Conservation (phyloP, 2,797 vertebrate genomes). For the Falco rusticolus region DNA sequence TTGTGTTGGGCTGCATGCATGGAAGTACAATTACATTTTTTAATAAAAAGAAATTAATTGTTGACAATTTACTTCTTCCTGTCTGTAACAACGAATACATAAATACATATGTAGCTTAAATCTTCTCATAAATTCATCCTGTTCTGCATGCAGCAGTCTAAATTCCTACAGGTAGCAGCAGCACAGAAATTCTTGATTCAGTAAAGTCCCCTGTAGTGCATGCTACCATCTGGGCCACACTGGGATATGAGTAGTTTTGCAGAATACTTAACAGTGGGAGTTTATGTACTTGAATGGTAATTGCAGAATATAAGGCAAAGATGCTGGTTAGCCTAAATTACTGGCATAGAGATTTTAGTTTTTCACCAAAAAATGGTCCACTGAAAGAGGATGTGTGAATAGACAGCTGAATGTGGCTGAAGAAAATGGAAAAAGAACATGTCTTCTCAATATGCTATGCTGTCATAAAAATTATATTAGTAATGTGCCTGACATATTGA, state of each 20-base stretch:
- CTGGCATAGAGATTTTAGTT: not conserved
- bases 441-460: constrained; percentile 36
- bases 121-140: not conserved
- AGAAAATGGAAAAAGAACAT: not conserved
- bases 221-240: not conserved
- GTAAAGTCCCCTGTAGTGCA: not conserved
- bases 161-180: not conserved
- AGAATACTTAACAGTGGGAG: not conserved
- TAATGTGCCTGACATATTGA: constrained; percentile 61
- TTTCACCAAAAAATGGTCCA: not conserved
- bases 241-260: not conserved
- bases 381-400: not conserved
- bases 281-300: not conserved
- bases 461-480: constrained; percentile 64
- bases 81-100: not conserved
- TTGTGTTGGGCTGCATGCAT: not conserved
- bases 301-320: not conserved
- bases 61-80: not conserved
- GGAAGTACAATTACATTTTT: not conserved
- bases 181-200: not conserved
- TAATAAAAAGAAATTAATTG: not conserved
- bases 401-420: not conserved
- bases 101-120: not conserved
- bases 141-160: not conserved
- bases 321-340: not conserved